These are phyloP conservation scores for Dromiciops gliroides DNA, from an alignment of 2,113 vertebrate species.

Conservation along the genomic window DNA sequence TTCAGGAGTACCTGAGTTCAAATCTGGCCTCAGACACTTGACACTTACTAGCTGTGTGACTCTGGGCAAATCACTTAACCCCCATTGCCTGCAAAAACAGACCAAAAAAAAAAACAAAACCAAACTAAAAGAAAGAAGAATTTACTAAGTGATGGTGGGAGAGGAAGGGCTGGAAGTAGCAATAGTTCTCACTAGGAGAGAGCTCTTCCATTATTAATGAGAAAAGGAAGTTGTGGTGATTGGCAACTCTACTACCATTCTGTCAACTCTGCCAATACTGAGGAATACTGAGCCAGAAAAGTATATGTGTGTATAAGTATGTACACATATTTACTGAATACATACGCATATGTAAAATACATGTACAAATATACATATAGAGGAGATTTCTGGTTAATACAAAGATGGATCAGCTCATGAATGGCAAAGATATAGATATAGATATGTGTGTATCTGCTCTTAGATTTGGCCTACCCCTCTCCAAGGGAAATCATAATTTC, in stretches of 20 bases:
- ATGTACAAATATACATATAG: neutral
- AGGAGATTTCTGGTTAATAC: neutral
- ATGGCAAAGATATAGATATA: neutral
- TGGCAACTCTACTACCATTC: neutral
- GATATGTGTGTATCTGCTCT: neutral
- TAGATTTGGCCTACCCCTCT: neutral
- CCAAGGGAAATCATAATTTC: neutral
- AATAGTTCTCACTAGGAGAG: neutral
- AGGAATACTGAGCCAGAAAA: neutral
- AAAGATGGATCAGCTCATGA: neutral
- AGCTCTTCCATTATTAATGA: neutral
- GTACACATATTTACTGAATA: neutral
- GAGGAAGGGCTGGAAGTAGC: neutral
- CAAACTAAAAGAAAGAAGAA: neutral
- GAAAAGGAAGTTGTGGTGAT: neutral
- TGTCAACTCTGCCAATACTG: neutral
- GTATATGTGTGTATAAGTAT: neutral
- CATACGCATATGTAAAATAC: neutral
- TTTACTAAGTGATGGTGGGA: neutral
- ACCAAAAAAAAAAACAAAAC: too few species aligned
- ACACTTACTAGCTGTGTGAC: too few species aligned
- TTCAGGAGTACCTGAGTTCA: too few species aligned
- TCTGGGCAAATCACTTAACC: too few species aligned
- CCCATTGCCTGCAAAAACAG: too few species aligned
- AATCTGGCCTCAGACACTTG: too few species aligned